Percentiles rank a stretch among this genome's conserved stretches.
These are phyloP conservation scores for Eucriotettix oculatus DNA, from an alignment of 2,888 invertebrate species.

Conservation along the genomic window DNA sequence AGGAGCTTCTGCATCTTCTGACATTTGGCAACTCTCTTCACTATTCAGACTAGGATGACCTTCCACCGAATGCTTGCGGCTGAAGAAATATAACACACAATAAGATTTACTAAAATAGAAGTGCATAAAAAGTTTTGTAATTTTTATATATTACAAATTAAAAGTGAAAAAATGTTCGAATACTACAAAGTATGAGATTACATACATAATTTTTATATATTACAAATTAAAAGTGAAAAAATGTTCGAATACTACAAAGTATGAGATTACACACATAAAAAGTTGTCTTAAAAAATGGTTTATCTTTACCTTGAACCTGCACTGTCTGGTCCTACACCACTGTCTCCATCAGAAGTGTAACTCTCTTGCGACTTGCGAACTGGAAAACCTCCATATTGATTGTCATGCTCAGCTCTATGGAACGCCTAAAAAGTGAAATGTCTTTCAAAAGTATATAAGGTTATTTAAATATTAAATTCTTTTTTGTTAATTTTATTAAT, in stretches of 20 bases:
- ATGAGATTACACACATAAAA: too few species aligned
- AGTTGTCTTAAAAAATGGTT: not conserved
- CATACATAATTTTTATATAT: too few species aligned
- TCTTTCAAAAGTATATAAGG: too few species aligned
- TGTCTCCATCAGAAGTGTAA: conserved; percentile 67
- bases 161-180: too few species aligned
- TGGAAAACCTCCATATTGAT: conserved; percentile 19
- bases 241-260: too few species aligned
- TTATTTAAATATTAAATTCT: too few species aligned
- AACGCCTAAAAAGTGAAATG: conserved; percentile 20
- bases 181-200: too few species aligned
- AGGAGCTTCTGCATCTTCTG: conserved; percentile 17
- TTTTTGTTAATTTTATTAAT: too few species aligned
- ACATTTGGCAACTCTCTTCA: conserved; percentile 20
- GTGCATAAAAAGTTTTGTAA: too few species aligned
- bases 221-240: too few species aligned
- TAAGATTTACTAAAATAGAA: too few species aligned
- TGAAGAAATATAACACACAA: conserved; percentile 10
- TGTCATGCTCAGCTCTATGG: conserved; percentile 21
- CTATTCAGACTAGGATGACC: conserved; percentile 41
- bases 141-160: too few species aligned
- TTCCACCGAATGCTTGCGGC: conserved; percentile 68
- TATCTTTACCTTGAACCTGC: conserved; percentile 39
- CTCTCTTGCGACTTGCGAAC: conserved; percentile 41
- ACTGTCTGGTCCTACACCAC: conserved; percentile 72